Evolutionary conservation across 2,113 vertebrate species (phyloP).

Genomic region (Clarias gariepinus): DNA sequence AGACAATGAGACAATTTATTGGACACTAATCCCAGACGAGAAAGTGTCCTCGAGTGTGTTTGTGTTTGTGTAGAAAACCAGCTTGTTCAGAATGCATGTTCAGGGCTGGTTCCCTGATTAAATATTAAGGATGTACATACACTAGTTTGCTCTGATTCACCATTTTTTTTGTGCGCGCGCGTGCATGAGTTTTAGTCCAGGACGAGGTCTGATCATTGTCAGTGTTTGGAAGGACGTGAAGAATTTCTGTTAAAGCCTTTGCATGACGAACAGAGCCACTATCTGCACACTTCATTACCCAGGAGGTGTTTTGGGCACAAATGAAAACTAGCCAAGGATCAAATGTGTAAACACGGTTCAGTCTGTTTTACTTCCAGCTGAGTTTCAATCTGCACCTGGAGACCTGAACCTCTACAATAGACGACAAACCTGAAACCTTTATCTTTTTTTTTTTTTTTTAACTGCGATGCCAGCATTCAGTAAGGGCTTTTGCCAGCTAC

Average conservation of each 20-base stretch:
- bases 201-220: conserved; percentile 25
- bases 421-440: not conserved
- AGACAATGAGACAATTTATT: not conserved
- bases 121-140: not conserved
- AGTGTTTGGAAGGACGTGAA: not conserved
- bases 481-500: conserved; percentile 23
- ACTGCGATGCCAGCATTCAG: conserved; percentile 30
- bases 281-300: conserved; percentile 12
- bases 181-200: not conserved
- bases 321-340: conserved; percentile 25
- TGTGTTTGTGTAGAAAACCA: not conserved
- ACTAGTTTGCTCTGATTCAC: not conserved
- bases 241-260: conserved; percentile 8
- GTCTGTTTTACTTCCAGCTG: not conserved
- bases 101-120: conserved; percentile 41
- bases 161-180: not conserved
- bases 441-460: not conserved
- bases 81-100: not conserved
- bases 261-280: not conserved
- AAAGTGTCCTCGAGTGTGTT: not conserved
- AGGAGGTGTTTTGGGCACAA: conserved; percentile 5
- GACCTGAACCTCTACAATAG: conserved; percentile 7
- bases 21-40: conserved; percentile 4
- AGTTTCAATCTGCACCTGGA: conserved; percentile 15
- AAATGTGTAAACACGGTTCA: not conserved